Evolutionary conservation across 2,113 vertebrate genomes (phyloP).

Genomic region (Odocoileus virginianus): DNA sequence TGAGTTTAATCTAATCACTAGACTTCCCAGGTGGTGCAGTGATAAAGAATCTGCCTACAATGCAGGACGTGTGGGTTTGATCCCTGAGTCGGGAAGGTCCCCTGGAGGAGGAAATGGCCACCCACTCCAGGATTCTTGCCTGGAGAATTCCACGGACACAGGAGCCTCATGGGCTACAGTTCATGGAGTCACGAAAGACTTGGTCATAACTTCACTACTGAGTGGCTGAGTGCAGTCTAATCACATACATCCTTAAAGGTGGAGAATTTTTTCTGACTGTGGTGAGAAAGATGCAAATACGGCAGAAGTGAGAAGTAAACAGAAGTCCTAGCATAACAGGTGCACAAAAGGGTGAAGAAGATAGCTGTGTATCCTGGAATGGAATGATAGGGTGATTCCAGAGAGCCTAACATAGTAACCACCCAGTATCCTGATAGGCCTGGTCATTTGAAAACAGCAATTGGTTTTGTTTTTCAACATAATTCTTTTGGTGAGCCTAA

Average conservation of each 20-base stretch:
- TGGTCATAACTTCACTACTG: not conserved
- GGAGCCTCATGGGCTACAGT: not conserved
- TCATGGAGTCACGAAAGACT: not conserved
- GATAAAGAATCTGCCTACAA: not conserved
- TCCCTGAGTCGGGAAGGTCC: not conserved
- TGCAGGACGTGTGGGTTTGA: not conserved
- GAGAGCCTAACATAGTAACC: accelerated
- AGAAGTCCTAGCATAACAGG: not conserved
- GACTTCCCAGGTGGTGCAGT: not conserved
- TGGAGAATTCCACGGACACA: not conserved
- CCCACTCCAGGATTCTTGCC: not conserved
- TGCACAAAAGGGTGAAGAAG: accelerated
- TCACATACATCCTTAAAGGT: not conserved
- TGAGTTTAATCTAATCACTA: not conserved
- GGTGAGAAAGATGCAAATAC: accelerated
- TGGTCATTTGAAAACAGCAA: not conserved
- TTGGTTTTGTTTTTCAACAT: not conserved
- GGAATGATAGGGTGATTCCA: accelerated
- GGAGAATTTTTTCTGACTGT: too few relatives aligned
- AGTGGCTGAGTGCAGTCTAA: not conserved
- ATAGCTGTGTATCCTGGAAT: accelerated
- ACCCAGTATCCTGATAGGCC: not conserved
- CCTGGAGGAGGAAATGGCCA: not conserved
- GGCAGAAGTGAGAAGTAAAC: too few relatives aligned
- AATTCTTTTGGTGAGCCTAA: not conserved